Conservation (phyloP, 1,140 invertebrate species). For the Lepidotrigona ventralis region DNA sequence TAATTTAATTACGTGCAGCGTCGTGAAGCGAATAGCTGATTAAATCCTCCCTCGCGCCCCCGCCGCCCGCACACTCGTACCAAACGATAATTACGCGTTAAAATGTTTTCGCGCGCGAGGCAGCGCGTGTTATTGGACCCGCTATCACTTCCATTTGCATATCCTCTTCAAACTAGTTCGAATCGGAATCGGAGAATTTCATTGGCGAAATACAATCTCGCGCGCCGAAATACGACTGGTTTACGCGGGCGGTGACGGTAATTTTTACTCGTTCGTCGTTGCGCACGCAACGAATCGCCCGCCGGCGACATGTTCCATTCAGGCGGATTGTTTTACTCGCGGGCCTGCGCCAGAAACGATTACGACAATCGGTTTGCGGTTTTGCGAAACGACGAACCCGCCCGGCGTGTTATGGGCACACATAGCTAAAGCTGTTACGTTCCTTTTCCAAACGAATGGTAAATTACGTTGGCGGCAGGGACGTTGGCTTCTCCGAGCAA, state of each 20-base stretch:
- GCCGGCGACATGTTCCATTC: conserved; percentile 16
- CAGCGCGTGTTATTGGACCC: conserved; percentile 6
- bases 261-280: conserved; percentile 2
- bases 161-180: not conserved
- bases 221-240: not conserved
- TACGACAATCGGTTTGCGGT: conserved; percentile 17
- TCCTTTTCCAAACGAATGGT: not conserved
- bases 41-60: not conserved
- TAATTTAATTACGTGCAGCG: conserved; percentile 22
- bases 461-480: not conserved
- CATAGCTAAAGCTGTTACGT: not conserved
- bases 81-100: conserved; percentile 30
- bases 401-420: no score
- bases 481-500: not conserved
- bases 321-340: conserved; percentile 8
- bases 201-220: no score
- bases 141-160: not conserved
- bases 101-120: not conserved
- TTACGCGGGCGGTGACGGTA: not conserved
- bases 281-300: conserved; percentile 2
- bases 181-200: conserved; percentile 1
- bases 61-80: no score
- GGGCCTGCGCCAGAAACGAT: not conserved
- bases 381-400: not conserved
- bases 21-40: conserved; percentile 13